Evolutionary conservation across 2,888 invertebrate species (phyloP), one percentile per base, ranked within the genome.

Genomic region (Andrena marginata): DNA sequence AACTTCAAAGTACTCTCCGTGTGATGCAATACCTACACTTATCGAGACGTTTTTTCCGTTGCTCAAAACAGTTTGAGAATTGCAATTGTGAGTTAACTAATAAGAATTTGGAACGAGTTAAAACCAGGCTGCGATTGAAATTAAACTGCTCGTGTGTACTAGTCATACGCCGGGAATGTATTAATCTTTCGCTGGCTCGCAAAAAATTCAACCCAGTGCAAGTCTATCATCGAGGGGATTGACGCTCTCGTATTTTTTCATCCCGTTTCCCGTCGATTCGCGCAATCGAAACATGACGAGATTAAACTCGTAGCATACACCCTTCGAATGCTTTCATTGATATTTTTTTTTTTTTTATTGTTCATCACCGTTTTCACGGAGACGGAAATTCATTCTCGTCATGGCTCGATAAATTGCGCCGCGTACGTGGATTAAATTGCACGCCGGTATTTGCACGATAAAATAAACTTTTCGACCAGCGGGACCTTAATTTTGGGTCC

Each of bases 221-320:
- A 77, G 42, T 63, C 26, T 63, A 83, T 81, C 67, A 67, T 70
- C 79, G 48, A 26, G 81, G 42, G 42, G 16, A 42, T 42, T 42
- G 42, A 13, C 16, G 16, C 42, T 16, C 42, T 42, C 42, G 42
- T 80, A 77, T 83, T 75, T 68, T 63, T 64, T 33, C 26, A 13
- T 62, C 42, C 73, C 49, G 54, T 72, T 65, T 71, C 70, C 49
- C 23, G 65, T 63, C 70, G 64, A 76, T 74, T 75, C 75, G 71
- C 74, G 78, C 67, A 63, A 31, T 67, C 65, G 68, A 70, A 65
- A 67, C 68, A 33, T 29, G 69, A 77, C 77, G 80, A 80, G 84
- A 84, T 80, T 80, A 79, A 84, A 83, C 80, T 77, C 73, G 16
- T 70, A 76, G 67, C 73, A 62, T 65, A 79, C 74, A 73, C 49